These are phyloP conservation scores for Crenuchus spilurus DNA, from an alignment of 2,797 vertebrate species.

Conservation along the genomic window DNA sequence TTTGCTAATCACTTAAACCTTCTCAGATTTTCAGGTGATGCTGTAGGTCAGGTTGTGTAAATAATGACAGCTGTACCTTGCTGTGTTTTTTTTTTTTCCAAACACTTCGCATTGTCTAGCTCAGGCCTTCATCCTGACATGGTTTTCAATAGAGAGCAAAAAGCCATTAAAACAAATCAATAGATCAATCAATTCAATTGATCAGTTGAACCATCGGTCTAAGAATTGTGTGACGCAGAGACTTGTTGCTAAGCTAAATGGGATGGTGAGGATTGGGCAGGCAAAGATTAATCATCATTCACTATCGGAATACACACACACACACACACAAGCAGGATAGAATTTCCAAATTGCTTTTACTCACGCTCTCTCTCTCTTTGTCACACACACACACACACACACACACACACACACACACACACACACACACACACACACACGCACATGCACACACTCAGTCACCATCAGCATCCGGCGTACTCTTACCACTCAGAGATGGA, in stretches of 20 bases:
- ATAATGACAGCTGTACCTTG: too few species aligned
- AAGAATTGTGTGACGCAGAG: conserved; percentile 21
- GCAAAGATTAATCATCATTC: not conserved
- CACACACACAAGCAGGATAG: not conserved
- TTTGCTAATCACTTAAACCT: too few species aligned
- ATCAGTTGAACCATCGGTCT: not conserved
- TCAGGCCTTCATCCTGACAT: not conserved
- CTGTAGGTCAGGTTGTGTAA: not conserved
- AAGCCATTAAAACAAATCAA: conserved; percentile 9
- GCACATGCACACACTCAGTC: not conserved
- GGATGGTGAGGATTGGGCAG: not conserved
- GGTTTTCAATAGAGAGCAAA: not conserved
- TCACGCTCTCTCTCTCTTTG: not conserved
- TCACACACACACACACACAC: not conserved
- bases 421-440: not conserved
- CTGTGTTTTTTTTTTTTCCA: not conserved
- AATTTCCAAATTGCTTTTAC: conserved; percentile 15
- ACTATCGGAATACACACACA: not conserved
- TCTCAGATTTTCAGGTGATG: too few species aligned
- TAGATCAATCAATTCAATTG: conserved; percentile 20
- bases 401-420: not conserved
- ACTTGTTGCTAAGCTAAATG: conserved; percentile 21
- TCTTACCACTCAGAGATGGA: not conserved
- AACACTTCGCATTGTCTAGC: not conserved
- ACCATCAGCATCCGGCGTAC: not conserved